Base-by-base conservation (phyloP, 2,888 invertebrate genomes). In the Ceramica pisi region DNA sequence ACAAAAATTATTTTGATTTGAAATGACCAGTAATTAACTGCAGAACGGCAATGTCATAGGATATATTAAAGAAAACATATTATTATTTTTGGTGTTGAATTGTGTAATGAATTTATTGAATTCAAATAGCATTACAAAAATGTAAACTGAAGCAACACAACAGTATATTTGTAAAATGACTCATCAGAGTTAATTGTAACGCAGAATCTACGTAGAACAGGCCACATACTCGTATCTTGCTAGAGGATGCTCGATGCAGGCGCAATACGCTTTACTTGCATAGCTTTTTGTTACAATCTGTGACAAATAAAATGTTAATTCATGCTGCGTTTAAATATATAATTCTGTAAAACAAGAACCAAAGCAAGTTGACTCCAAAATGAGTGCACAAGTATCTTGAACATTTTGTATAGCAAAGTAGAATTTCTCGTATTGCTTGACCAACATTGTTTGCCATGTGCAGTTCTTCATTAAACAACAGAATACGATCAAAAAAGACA, bases 211-310 rank as follows among this genome's bases (percentile, higher is more conserved):
- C 44, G 23, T 56, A 62, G 41, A 67, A 62, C 48, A 71, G 23
- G 21, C 71, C 48, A 31, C 61, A 56, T 21, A 46, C 56, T 62
- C 61, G 55, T 50, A 71, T 61, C 55, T 71, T 71, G 46, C 50
- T 67, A 56, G 67, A 71, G 2, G 71, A 62, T 21, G 67, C 50
- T 48, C 61, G 61, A 31, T 68, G 56, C 23, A 62, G 35, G 23
- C 71, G 71, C 44, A 61, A 56, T 8, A 71, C 55, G 48, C 67
- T 71, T n/a, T n/a, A n/a, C 44, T 71, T 71, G 61, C 41, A 56
- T 1, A 57, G 7, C 10, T n/a, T 68, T 35, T 62, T 71, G 21
- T 35, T 21, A 38, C 21, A n/a, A 38, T 21, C 57, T 57, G 38
- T 38, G 31, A 31, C 38, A 38, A 57, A 21, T n/a, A 55, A 10